Percentiles rank a stretch among this genome's conserved stretches.
Conservation (phyloP, 2,797 vertebrate genomes). For the Phalloptychus januarius region DNA sequence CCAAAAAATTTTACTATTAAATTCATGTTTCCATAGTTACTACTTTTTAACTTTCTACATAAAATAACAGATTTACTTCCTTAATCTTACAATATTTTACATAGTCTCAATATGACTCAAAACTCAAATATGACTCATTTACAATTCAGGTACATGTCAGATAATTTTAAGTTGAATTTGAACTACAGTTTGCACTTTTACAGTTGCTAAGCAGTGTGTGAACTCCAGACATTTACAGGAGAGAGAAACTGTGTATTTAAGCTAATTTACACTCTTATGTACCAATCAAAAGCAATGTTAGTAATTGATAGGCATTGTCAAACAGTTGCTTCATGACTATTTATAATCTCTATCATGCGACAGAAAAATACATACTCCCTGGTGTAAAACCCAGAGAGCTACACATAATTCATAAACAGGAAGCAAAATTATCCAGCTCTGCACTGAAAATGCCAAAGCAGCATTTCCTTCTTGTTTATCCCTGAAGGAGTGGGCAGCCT, state of each 20-base stretch:
- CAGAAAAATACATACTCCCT: slow-evolving; percentile 2
- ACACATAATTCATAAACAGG: slow-evolving; percentile 44
- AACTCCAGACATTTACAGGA: background rate
- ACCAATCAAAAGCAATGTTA: slow-evolving; percentile 5
- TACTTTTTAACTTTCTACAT: slow-evolving; percentile 40
- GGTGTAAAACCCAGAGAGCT: slow-evolving; percentile 29
- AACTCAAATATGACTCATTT: too few species aligned
- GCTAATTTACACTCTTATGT: background rate
- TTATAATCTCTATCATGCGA: slow-evolving; percentile 17
- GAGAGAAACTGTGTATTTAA: background rate
- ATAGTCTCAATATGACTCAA: slow-evolving; percentile 24
- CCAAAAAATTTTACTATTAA: slow-evolving; percentile 66
- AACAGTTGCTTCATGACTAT: slow-evolving; percentile 11
- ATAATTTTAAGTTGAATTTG: slow-evolving; percentile 7
- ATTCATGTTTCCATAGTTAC: slow-evolving; percentile 50
- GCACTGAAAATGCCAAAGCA: slow-evolving; percentile 59
- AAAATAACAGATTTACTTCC: slow-evolving; percentile 32
- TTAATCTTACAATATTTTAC: background rate
- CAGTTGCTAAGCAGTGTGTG: background rate
- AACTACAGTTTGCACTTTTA: background rate
- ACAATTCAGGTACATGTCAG: slow-evolving; percentile 17
- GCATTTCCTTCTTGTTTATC: slow-evolving; percentile 59
- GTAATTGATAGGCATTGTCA: slow-evolving; percentile 24
- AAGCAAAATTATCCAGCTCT: slow-evolving; percentile 45
- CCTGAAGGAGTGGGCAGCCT: slow-evolving; percentile 54